Conservation (phyloP, 2,888 invertebrate genomes). For the Aphidius colemani region DNA sequence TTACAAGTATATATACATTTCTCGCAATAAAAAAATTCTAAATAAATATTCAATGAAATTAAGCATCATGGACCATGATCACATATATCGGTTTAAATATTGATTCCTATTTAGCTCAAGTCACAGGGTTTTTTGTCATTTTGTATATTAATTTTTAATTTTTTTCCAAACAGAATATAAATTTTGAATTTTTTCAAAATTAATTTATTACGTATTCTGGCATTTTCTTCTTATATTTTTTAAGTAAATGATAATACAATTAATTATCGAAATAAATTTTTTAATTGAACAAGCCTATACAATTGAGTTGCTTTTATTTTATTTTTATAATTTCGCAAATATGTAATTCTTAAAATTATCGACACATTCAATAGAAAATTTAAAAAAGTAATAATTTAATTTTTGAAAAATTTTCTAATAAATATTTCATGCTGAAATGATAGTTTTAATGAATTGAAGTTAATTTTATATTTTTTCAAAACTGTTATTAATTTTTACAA, state of each 20-base stretch:
- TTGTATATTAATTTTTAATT: conserved; percentile 24
- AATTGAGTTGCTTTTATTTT: no score
- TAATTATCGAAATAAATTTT: conserved; percentile 44
- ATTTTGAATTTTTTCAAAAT: conserved; percentile 23
- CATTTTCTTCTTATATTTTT: conserved; percentile 40
- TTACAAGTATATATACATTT: conserved; percentile 10
- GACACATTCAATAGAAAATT: no score
- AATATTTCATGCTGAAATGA: no score
- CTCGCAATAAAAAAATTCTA: conserved; percentile 12
- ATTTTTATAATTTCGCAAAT: background rate
- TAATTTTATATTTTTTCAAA: no score
- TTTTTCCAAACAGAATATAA: conserved; percentile 1
- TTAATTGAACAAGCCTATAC: no score
- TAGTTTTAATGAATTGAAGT: no score
- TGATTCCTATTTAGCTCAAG: conserved; percentile 13
- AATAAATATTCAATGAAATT: no score
- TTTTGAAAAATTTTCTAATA: no score
- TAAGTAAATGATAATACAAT: conserved; percentile 30
- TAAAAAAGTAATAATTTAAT: no score
- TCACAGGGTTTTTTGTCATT: conserved; percentile 25
- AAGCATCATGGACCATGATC: conserved; percentile 47
- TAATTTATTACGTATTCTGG: conserved; percentile 54
- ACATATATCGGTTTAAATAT: conserved; percentile 55
- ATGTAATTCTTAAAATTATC: conserved; percentile 1
- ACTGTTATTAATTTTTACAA: no score